These are phyloP conservation scores for Nannoperca obscura DNA, from an alignment of 2,797 vertebrate species.

Conservation along the genomic window DNA sequence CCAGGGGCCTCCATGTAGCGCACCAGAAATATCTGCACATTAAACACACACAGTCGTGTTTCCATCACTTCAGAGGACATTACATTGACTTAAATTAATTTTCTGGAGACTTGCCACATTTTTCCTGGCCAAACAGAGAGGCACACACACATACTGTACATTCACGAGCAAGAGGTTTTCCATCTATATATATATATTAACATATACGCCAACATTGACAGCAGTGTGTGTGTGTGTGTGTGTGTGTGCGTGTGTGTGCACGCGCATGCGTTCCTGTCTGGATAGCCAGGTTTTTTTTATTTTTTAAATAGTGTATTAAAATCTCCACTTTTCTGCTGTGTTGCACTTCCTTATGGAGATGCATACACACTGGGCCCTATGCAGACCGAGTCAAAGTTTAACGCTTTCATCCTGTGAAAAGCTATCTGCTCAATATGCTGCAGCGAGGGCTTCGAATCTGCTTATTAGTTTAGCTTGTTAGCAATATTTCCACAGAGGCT, in stretches of 20 bases:
- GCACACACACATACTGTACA: neutral
- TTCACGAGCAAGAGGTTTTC: neutral
- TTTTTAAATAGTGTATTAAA: conserved; percentile 41
- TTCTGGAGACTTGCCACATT: conserved; percentile 1
- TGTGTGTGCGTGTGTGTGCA: too few relatives aligned
- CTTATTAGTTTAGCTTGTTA: conserved; percentile 82
- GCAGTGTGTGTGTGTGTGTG: conserved; percentile 12
- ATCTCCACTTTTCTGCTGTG: conserved; percentile 70
- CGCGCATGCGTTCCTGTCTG: too few relatives aligned
- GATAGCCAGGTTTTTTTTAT: neutral
- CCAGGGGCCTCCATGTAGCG: conserved; percentile 53
- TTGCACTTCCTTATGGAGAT: conserved; percentile 75
- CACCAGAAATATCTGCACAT: conserved; percentile 63
- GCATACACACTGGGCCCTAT: conserved; percentile 45
- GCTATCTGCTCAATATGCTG: conserved; percentile 77
- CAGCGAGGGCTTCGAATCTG: conserved; percentile 64
- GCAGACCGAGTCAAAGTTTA: conserved; percentile 71
- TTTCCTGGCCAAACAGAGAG: conserved; percentile 49
- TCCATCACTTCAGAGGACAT: neutral
- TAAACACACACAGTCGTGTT: conserved; percentile 14
- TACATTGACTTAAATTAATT: neutral
- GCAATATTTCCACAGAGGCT: conserved; percentile 74
- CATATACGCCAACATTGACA: neutral
- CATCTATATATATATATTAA: neutral
- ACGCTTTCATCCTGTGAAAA: conserved; percentile 72